Evolutionary conservation across 1,140 invertebrate genomes (phyloP).

Genomic region (Triops cancriformis): DNA sequence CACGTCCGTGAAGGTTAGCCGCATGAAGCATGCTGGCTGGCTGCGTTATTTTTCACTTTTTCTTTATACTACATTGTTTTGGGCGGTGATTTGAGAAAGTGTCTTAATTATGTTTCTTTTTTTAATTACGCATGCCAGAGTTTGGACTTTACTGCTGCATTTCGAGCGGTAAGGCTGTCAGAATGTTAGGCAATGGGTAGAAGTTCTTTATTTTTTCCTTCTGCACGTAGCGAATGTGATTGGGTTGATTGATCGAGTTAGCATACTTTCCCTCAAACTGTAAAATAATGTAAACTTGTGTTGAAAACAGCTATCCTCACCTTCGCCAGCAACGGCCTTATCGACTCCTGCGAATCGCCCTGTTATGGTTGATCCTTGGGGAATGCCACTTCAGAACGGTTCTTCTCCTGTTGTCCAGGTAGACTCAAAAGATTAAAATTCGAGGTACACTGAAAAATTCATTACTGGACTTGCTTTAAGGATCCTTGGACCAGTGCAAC

Average conservation of each 20-base stretch:
- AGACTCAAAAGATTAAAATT: background rate
- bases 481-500: conserved; percentile 34
- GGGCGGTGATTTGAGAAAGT: background rate
- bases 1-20: conserved; percentile 12
- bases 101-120: background rate
- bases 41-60: background rate
- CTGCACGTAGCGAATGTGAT: background rate
- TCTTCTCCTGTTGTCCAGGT: conserved; percentile 16
- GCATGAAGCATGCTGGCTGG: background rate
- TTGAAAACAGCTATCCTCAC: background rate
- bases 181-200: background rate
- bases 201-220: background rate
- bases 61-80: background rate
- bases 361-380: conserved; percentile 37
- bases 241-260: background rate
- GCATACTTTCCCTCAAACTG: background rate
- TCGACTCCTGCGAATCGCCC: background rate
- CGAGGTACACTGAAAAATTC: background rate
- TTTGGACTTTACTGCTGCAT: background rate
- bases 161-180: background rate
- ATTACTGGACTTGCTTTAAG: background rate
- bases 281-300: background rate
- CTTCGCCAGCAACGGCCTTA: background rate
- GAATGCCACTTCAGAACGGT: conserved; percentile 34
- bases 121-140: background rate